Evolutionary conservation across 2,888 invertebrate genomes (phyloP), one percentile per base, ranked within the genome.

Genomic region (Sinotaia quadrata): DNA sequence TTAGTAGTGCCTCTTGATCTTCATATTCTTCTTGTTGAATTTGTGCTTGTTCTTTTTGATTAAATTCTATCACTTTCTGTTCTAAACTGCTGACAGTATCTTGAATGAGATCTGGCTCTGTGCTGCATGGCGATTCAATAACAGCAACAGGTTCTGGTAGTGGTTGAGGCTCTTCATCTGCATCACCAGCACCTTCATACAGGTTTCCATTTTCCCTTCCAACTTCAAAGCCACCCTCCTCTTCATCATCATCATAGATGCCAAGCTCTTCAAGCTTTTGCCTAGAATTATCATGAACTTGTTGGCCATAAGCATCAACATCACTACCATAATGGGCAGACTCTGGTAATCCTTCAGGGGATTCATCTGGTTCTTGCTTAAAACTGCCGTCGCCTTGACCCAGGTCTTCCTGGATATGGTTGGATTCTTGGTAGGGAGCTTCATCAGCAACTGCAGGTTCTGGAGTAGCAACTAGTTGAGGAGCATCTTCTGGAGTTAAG

Each of bases 211-310:
- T 57, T 73, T 76, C 54, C 72, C 69, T 49, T 72, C 54, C 47
- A 36, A 67, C 62, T 58, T 60, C 71, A 27, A 74, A 68, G 29
- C 69, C 74, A 31, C 68, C 68, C 8, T 68, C 66, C 21, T 71
- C 72, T 31, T 73, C 69, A 66, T 84, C 83, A 63, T 84, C 83
- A 75, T 84, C 82, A 75, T 83, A 82, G 44, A 83, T 78, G 3
- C 81, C 81, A 54, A 81, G 67, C 36, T 82, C 81, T 52, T 73
- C 73, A 66, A 82, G 75, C 36, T 75, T 73, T 34, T 78, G 67
- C 66, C 65, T 57, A 49, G 65, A 44, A 41, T 60, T 27, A 33
- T n/a, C 54, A 54, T 15, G 15, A 18, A 29, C 27, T 5, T 37
- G 58, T 29, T 29, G 41, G n/a, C 29, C 36, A 21, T 7, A 27